Evolutionary conservation across 1,140 invertebrate genomes (phyloP).

Genomic region (Harlomillsia oculata): DNA sequence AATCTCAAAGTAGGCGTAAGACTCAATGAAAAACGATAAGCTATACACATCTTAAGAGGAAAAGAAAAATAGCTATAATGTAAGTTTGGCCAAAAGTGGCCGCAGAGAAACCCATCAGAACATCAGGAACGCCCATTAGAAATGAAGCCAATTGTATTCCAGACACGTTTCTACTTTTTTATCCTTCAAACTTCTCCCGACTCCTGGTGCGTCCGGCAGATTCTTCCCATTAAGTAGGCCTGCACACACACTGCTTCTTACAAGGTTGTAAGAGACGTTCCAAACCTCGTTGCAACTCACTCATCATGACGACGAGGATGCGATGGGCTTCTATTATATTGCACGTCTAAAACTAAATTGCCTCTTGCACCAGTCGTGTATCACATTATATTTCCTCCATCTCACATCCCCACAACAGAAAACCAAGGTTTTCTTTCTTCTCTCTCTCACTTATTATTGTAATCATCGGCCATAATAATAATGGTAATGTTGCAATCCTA

Average conservation of each 20-base stretch:
- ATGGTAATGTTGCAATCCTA: too few species aligned
- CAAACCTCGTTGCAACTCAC: not conserved
- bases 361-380: too few species aligned
- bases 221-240: too few species aligned
- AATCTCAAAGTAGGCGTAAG: conserved; percentile 3
- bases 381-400: too few species aligned
- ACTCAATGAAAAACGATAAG: conserved; percentile 8
- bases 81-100: not conserved
- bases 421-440: too few species aligned
- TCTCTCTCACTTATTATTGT: too few species aligned
- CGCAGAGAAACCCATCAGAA: conserved; percentile 14
- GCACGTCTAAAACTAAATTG: too few species aligned
- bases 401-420: too few species aligned
- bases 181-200: conserved; percentile 3
- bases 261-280: not conserved
- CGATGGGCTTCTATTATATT: not conserved
- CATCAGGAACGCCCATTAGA: conserved; percentile 30
- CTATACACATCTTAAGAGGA: conserved; percentile 9
- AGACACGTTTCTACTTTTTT: conserved; percentile 23
- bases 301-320: not conserved
- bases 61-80: conserved; percentile 7
- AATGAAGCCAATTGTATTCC: conserved; percentile 31
- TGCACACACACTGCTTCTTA: too few species aligned
- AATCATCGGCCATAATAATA: too few species aligned
- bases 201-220: conserved; percentile 12